A percentile compares a stretch with the other conserved stretches of the same genome.
Evolutionary conservation across 2,888 invertebrate species (phyloP).

Genomic region (Leucoptera coffeella): DNA sequence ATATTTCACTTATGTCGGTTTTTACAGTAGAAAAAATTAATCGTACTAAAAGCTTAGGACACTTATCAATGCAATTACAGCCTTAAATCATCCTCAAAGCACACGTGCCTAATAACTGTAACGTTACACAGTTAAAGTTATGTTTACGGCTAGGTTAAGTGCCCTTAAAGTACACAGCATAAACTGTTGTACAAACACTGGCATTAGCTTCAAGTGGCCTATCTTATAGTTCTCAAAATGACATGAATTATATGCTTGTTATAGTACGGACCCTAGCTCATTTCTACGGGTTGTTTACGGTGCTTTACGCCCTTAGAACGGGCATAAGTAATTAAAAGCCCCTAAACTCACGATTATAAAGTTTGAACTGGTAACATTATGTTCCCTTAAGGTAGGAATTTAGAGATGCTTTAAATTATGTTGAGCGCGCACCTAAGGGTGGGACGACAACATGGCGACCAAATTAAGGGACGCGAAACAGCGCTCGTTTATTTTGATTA

Average conservation of each 20-base stretch:
- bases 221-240: no score
- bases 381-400: slow-evolving; percentile 6
- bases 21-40: no score
- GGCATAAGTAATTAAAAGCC: slow-evolving; percentile 43
- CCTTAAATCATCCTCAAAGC: slow-evolving; percentile 3
- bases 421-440: neutral
- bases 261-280: slow-evolving; percentile 14
- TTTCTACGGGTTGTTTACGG: slow-evolving; percentile 25
- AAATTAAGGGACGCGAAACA: no score
- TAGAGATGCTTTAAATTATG: slow-evolving; percentile 2
- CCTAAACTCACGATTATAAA: slow-evolving; percentile 35
- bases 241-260: no score
- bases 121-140: slow-evolving; percentile 4
- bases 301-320: slow-evolving; percentile 39
- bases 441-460: no score
- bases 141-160: slow-evolving; percentile 6
- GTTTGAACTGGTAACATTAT: slow-evolving; percentile 7
- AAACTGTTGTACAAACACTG: slow-evolving; percentile 7
- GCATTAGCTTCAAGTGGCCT: no score
- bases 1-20: no score
- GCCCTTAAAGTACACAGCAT: slow-evolving; percentile 5
- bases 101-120: slow-evolving; percentile 1
- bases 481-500: no score
- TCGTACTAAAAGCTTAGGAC: no score
- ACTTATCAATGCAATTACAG: no score